These are phyloP conservation scores for Crematogaster levior DNA, from an alignment of 2,888 invertebrate species.

Conservation along the genomic window DNA sequence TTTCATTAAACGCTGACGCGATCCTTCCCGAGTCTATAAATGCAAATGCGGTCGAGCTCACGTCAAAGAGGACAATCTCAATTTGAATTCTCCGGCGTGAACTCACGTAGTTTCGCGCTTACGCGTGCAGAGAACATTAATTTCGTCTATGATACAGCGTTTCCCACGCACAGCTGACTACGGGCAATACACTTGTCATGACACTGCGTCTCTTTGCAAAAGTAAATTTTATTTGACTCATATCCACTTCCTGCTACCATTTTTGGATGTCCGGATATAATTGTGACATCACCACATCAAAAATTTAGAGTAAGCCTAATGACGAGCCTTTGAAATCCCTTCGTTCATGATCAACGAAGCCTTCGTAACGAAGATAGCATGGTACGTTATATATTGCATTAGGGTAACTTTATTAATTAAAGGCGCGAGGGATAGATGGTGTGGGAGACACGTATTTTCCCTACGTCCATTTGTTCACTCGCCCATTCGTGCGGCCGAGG, in stretches of 20 bases:
- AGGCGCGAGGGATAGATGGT: conserved; percentile 30
- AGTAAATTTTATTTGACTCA: neutral
- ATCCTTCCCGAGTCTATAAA: conserved; percentile 43
- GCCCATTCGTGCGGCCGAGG: conserved; percentile 15
- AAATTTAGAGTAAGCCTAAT: conserved; percentile 49
- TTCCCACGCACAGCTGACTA: conserved; percentile 55
- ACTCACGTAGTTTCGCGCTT: conserved; percentile 49
- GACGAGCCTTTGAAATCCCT: conserved; percentile 64
- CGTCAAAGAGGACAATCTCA: conserved; percentile 57
- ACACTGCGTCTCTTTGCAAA: neutral
- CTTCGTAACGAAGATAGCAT: conserved; percentile 62
- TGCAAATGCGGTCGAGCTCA: conserved; percentile 48
- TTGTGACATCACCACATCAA: neutral
- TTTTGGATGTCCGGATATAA: neutral
- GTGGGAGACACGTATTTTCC: conserved; percentile 43
- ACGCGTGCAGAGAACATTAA: conserved; percentile 58
- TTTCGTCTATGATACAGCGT: conserved; percentile 40
- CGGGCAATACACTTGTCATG: neutral
- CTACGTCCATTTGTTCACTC: conserved; percentile 35
- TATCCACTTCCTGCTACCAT: neutral
- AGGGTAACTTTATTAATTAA: conserved; percentile 74
- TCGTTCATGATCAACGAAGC: conserved; percentile 63
- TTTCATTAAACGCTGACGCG: neutral
- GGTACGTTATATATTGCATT: conserved; percentile 69
- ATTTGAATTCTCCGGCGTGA: conserved; percentile 56